These are phyloP conservation scores for Halcyon badia DNA, from an alignment of 2,797 vertebrate species.

Conservation along the genomic window DNA sequence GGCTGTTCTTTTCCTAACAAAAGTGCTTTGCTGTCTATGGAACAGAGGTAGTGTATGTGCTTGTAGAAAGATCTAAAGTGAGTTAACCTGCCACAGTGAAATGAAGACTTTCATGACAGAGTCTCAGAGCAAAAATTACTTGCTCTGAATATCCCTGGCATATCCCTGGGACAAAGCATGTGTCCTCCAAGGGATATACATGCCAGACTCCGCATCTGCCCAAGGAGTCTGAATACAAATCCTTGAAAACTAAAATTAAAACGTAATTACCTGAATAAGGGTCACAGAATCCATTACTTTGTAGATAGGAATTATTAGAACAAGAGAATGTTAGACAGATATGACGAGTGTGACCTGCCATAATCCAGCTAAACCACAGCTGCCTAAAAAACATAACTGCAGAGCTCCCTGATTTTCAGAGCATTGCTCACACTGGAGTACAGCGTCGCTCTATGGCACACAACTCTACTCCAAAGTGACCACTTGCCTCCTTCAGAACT, in stretches of 20 bases:
- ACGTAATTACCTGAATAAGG: not conserved
- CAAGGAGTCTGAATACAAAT: not conserved
- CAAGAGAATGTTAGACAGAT: not conserved
- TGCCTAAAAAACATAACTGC: not conserved
- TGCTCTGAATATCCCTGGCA: not conserved
- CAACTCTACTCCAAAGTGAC: not conserved
- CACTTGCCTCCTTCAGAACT: not conserved
- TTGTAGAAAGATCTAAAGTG: not conserved
- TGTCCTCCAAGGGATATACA: not conserved
- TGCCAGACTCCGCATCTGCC: not conserved
- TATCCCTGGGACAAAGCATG: not conserved
- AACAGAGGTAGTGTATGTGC: not conserved
- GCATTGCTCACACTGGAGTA: not conserved
- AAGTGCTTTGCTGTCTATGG: not conserved
- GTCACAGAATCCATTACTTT: not conserved
- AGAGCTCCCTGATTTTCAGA: not conserved
- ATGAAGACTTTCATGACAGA: not conserved
- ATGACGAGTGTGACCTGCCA: fast-evolving
- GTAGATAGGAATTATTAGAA: not conserved
- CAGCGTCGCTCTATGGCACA: not conserved
- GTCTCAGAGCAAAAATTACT: not conserved
- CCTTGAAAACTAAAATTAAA: not conserved
- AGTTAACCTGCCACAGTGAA: not conserved
- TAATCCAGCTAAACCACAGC: not conserved
- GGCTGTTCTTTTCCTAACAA: not conserved